phyloP scores from a whole-genome alignment of 2,888 invertebrate species.

The Phyllotreta striolata region DNA sequence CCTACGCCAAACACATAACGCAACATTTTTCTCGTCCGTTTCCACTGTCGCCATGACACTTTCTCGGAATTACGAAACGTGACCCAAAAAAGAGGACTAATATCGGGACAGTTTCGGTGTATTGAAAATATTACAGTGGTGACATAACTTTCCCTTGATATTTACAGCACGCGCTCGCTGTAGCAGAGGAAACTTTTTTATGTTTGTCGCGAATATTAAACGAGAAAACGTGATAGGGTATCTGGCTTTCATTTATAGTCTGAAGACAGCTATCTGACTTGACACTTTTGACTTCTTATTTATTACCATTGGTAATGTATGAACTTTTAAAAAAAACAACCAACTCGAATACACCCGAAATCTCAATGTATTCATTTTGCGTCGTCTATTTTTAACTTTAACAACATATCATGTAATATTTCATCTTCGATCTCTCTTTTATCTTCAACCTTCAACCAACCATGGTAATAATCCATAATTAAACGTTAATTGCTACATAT shows the following conservation, averaged over 20 bases:
- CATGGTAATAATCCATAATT: too few relatives aligned
- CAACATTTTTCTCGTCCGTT: constrained; percentile 34
- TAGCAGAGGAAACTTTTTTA: constrained; percentile 29
- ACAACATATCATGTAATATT: background rate
- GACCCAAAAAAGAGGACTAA: constrained; percentile 31
- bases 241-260: constrained; percentile 33
- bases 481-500: too few relatives aligned
- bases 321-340: constrained; percentile 23
- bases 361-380: constrained; percentile 16
- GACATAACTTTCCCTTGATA: constrained; percentile 34
- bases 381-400: background rate
- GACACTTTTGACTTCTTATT: constrained; percentile 31
- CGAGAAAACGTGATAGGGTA: constrained; percentile 31
- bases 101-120: constrained; percentile 29
- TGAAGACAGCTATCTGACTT: constrained; percentile 31
- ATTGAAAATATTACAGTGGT: constrained; percentile 33
- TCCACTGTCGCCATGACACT: constrained; percentile 31
- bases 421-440: too few relatives aligned
- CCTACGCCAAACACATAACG: constrained; percentile 32
- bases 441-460: too few relatives aligned
- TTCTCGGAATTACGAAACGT: constrained; percentile 34
- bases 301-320: constrained; percentile 23
- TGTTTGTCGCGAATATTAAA: constrained; percentile 33
- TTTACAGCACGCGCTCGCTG: constrained; percentile 30
- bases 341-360: constrained; percentile 26